These are phyloP conservation scores for Ardeotis arabs DNA, from an alignment of 2,113 vertebrate species.

Conservation along the genomic window DNA sequence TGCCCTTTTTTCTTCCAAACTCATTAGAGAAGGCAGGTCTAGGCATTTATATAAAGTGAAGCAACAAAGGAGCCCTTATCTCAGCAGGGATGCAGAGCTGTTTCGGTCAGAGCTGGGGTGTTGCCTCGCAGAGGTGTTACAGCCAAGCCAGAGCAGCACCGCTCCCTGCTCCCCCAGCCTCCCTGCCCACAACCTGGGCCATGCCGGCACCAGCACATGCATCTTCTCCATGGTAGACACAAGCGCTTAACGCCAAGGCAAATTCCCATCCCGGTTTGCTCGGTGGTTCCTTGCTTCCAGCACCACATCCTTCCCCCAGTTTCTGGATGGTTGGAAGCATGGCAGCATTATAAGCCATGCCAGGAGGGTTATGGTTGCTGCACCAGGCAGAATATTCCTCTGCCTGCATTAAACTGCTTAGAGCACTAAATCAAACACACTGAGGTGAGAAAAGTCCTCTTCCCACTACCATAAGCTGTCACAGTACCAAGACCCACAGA, in stretches of 20 bases:
- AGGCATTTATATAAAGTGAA: not conserved
- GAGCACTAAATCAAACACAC: not conserved
- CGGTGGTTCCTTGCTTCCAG: not conserved
- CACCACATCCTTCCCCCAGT: not conserved
- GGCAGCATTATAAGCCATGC: not conserved
- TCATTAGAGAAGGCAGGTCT: not conserved
- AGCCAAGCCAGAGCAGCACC: not conserved
- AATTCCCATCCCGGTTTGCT: not conserved
- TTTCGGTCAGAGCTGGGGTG: not conserved
- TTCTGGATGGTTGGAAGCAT: not conserved
- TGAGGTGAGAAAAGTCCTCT: not conserved
- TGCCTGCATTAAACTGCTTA: not conserved
- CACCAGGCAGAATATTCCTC: not conserved
- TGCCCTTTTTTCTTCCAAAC: not conserved
- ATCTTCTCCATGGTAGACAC: not conserved
- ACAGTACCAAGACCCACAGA: not conserved
- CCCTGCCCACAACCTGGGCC: accelerated
- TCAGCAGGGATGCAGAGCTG: not conserved
- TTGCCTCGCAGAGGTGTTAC: accelerated
- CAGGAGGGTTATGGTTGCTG: not conserved
- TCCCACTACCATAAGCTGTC: not conserved
- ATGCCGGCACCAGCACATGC: accelerated
- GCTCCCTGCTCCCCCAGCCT: not conserved
- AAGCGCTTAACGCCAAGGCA: accelerated
- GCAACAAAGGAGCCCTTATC: not conserved